Evolutionary conservation across 2,888 invertebrate species (phyloP), one percentile per base, ranked within the genome.

Genomic region (Caenorhabditis sp.): DNA sequence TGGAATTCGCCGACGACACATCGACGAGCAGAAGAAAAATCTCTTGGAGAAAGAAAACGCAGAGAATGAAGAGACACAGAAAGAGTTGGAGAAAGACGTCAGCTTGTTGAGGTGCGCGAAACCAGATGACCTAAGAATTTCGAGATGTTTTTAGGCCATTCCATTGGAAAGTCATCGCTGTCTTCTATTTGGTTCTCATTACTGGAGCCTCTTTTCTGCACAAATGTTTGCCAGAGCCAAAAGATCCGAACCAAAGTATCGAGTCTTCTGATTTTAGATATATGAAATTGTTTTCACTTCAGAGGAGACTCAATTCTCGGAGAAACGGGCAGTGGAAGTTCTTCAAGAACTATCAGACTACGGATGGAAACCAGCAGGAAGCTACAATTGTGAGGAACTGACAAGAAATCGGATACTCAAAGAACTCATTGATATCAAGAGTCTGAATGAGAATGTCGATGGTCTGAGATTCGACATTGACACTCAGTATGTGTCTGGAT

Each of bases 321-420:
- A 89, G 38, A 77, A 76, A 10, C 76, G 89, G 24, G 88, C 87
- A 1, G 58, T 83, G 0, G 59, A 58, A 44, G 75, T 89, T 1
- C 80, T 89, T 2, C 77, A 86, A 19, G 86, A 87, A 47, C 56
- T 89, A 26, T 87, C 88, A 4, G 84, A 86, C 47, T 82, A 68
- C 61, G 89, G 89, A 0, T 86, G 88, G 77, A 89, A 89, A 79
- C 89, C 89, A 6, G 85, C 88, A 24, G 89, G 89, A 38, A 85
- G 85, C 14, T 75, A 80, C 54, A 85, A 87, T 72, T 88, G 89
- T 66, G 89, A 88, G 66, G 77, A 74, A n/a, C 41, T 85, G 10
- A 85, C 89, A 6, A 82, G 87, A 35, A 82, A 84, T 63, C 74
- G 85, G 35, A 87, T 89, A 38, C 28, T 86, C 3, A 54, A 80